Conservation (phyloP, 2,113 vertebrate species). For the Salvelinus namaycush region DNA sequence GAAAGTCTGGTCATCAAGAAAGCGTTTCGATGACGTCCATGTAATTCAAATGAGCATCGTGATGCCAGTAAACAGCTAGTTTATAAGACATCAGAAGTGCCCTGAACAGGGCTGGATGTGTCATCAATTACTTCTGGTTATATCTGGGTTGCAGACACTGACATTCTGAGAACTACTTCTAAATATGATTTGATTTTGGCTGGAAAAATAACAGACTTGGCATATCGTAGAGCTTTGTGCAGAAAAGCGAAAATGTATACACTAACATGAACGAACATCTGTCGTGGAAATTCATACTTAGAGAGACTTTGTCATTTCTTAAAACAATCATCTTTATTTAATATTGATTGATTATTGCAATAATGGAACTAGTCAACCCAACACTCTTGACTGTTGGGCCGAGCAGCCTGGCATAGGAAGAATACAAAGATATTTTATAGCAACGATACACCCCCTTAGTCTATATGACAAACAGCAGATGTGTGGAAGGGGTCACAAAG, state of each 20-base stretch:
- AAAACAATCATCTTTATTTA: too few species aligned
- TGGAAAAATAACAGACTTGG: conserved; percentile 18
- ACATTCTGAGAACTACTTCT: conserved; percentile 14
- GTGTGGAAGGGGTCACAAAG: too few species aligned
- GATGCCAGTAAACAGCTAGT: conserved; percentile 3
- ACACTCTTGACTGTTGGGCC: too few species aligned
- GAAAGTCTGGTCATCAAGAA: conserved; percentile 22
- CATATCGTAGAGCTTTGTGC: conserved; percentile 13
- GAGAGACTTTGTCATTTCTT: too few species aligned
- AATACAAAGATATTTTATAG: too few species aligned
- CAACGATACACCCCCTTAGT: too few species aligned
- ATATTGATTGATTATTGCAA: too few species aligned
- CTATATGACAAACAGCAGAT: too few species aligned
- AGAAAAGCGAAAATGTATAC: conserved; percentile 9
- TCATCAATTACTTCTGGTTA: background rate
- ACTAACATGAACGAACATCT: background rate
- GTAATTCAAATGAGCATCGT: conserved; percentile 32
- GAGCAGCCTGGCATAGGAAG: too few species aligned
- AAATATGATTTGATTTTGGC: background rate
- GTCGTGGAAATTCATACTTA: too few species aligned
- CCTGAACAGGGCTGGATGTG: background rate
- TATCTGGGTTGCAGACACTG: conserved; percentile 10
- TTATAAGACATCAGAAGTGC: conserved; percentile 3
- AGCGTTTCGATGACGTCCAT: conserved; percentile 16
- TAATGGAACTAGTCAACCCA: too few species aligned